Conservation (phyloP, 2,797 vertebrate genomes). For the Sparidentex hasta region DNA sequence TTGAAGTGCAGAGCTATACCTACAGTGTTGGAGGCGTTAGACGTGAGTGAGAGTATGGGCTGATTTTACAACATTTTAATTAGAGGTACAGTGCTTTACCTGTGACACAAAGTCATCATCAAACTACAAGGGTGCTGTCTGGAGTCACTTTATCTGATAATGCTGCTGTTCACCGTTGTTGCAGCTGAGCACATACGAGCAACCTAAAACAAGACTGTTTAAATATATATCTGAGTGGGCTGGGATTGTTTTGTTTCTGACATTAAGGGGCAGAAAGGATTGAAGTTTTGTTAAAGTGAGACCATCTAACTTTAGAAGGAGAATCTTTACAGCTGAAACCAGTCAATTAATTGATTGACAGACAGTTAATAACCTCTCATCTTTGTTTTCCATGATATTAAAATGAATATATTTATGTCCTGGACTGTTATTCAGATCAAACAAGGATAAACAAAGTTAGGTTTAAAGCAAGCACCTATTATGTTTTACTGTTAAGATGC, state of each 20-base stretch:
- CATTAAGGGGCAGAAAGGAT: slow-evolving; percentile 29
- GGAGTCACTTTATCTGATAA: background rate
- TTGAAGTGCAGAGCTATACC: slow-evolving; percentile 48
- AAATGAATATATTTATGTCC: background rate
- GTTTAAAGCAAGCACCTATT: too few species aligned
- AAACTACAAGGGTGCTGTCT: background rate
- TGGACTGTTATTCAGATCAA: background rate
- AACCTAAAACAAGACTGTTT: slow-evolving; percentile 35
- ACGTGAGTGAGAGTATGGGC: slow-evolving; percentile 19
- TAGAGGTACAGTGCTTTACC: background rate
- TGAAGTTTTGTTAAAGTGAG: slow-evolving; percentile 4
- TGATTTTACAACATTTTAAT: slow-evolving; percentile 48
- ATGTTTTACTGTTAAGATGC: too few species aligned
- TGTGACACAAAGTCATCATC: background rate
- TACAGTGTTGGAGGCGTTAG: slow-evolving; percentile 52
- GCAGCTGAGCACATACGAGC: slow-evolving; percentile 13
- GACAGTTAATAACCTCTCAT: background rate
- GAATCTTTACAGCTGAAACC: slow-evolving; percentile 4
- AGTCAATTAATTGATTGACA: background rate
- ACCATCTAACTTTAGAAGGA: background rate
- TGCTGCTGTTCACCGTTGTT: background rate
- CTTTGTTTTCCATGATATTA: background rate
- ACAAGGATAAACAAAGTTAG: background rate
- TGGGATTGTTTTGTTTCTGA: slow-evolving; percentile 43
- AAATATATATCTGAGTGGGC: slow-evolving; percentile 54